Evolutionary conservation across 2,113 vertebrate genomes (phyloP).

Genomic region (Melanostigma gelatinosum): DNA sequence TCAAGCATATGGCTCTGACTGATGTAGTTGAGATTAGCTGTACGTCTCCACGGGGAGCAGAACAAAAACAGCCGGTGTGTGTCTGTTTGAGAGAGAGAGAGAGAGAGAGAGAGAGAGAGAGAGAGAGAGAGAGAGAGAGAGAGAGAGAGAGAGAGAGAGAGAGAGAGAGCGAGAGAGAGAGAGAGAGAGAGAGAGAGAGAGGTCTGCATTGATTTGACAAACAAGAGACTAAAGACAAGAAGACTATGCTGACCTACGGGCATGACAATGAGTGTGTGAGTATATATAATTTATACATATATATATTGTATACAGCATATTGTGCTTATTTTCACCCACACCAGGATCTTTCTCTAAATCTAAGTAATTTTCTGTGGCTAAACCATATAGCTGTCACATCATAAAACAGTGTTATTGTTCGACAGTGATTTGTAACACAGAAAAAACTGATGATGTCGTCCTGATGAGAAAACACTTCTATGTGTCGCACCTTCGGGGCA

Average conservation of each 20-base stretch:
- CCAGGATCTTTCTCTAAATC: background rate
- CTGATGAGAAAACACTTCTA: background rate
- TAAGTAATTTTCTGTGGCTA: too few species aligned
- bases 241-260: constrained; percentile 57
- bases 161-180: too few species aligned
- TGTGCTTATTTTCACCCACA: background rate
- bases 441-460: too few species aligned
- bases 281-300: too few species aligned
- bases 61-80: constrained; percentile 11
- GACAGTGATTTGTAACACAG: too few species aligned
- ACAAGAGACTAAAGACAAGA: constrained; percentile 69
- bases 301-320: too few species aligned
- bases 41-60: constrained; percentile 58
- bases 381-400: background rate
- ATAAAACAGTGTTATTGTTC: background rate
- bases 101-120: background rate
- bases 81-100: constrained; percentile 3
- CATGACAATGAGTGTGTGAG: constrained; percentile 12
- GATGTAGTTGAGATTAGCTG: constrained; percentile 69
- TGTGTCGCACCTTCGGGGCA: background rate
- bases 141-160: too few species aligned
- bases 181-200: background rate
- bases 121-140: background rate
- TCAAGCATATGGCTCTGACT: constrained; percentile 59
- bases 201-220: constrained; percentile 61